These are phyloP conservation scores for Abscondita cerata DNA, from an alignment of 2,888 invertebrate genomes.

Conservation along the genomic window DNA sequence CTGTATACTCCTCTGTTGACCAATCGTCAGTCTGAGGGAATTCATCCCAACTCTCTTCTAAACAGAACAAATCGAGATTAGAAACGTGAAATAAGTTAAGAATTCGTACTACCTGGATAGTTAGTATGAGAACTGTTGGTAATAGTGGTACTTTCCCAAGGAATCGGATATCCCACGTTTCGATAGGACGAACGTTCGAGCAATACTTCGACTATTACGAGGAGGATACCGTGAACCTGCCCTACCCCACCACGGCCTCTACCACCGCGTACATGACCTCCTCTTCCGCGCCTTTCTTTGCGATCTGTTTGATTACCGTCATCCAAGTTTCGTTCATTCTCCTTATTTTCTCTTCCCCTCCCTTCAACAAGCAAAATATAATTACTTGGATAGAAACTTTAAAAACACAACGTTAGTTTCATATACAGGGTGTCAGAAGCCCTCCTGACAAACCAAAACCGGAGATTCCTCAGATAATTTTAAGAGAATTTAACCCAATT, in stretches of 20 bases:
- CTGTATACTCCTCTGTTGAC: no score
- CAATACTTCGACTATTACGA: slow-evolving; percentile 49
- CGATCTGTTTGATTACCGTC: slow-evolving; percentile 48
- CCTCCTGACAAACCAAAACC: no score
- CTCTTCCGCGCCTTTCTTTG: slow-evolving; percentile 63
- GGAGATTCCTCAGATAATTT: no score
- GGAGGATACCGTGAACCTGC: slow-evolving; percentile 59
- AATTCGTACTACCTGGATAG: slow-evolving; percentile 5
- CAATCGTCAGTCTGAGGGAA: no score
- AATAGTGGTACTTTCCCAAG: no score
- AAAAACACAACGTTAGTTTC: no score
- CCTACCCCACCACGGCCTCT: slow-evolving; percentile 60
- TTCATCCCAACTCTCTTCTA: not conserved
- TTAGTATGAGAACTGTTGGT: not conserved
- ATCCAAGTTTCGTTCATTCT: slow-evolving; percentile 55
- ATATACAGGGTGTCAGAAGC: no score
- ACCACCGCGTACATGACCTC: slow-evolving; percentile 57
- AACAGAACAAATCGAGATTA: slow-evolving; percentile 9
- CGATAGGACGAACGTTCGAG: slow-evolving; percentile 35
- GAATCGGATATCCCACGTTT: no score
- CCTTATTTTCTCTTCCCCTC: slow-evolving; percentile 47
- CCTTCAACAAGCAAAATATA: no score
- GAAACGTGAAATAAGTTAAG: not conserved
- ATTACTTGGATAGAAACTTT: no score
- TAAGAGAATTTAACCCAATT: no score